These are phyloP conservation scores for Tuta absoluta DNA, from an alignment of 2,888 invertebrate species.

Conservation along the genomic window DNA sequence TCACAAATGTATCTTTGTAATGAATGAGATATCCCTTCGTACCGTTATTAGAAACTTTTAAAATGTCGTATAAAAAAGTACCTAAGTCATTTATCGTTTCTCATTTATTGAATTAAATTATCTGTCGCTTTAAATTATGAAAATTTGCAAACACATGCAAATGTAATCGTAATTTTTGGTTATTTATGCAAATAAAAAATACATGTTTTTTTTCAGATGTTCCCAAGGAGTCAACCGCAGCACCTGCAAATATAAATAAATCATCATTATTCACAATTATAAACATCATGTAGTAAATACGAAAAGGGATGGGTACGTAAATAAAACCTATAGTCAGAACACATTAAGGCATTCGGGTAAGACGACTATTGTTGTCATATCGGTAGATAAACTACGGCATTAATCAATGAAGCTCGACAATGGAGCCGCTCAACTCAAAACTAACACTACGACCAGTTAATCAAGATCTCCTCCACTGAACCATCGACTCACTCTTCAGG, in stretches of 20 bases:
- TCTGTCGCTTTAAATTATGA: background rate
- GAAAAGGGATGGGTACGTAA: conserved; percentile 55
- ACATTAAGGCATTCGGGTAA: conserved; percentile 73
- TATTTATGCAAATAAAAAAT: background rate
- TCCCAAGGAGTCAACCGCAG: conserved; percentile 18
- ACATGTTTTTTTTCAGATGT: conserved; percentile 27
- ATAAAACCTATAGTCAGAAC: conserved; percentile 70
- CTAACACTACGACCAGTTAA: conserved; percentile 52
- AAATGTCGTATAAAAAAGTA: too few relatives aligned
- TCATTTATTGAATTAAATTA: background rate
- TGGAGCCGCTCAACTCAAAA: conserved; percentile 68
- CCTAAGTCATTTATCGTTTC: too few relatives aligned
- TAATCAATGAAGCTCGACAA: conserved; percentile 75
- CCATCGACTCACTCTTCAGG: background rate
- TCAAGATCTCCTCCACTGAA: conserved; percentile 40
- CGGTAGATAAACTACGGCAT: conserved; percentile 77
- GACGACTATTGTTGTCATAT: conserved; percentile 77
- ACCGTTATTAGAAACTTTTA: too few relatives aligned
- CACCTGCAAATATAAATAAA: conserved; percentile 50
- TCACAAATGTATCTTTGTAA: too few relatives aligned
- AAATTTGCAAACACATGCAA: background rate
- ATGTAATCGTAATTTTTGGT: background rate
- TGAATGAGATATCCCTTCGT: too few relatives aligned
- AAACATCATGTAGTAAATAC: conserved; percentile 63
- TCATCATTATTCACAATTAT: conserved; percentile 35